These are phyloP conservation scores for Sebastes minor DNA, from an alignment of 2,797 vertebrate species.

Conservation along the genomic window DNA sequence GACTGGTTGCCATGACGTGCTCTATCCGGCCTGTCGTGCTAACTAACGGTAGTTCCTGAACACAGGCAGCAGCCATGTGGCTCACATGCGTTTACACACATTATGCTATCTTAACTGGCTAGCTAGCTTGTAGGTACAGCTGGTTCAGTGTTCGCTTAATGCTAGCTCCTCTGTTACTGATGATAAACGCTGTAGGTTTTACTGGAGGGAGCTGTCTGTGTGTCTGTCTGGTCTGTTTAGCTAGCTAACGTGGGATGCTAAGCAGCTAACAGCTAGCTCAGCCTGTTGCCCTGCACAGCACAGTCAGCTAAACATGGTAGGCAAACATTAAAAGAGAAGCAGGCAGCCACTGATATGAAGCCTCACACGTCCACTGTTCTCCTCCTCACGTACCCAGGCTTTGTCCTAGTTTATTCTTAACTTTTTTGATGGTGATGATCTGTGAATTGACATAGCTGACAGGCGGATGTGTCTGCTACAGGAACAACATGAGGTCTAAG, in stretches of 20 bases:
- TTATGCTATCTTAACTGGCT: slow-evolving; percentile 5
- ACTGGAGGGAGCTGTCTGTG: neutral
- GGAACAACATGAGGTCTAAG: neutral
- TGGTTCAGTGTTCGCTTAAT: neutral
- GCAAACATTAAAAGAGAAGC: slow-evolving; percentile 1
- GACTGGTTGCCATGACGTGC: neutral
- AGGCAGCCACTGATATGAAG: neutral
- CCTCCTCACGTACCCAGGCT: neutral
- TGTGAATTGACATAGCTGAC: neutral
- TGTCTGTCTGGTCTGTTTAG: neutral
- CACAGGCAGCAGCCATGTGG: slow-evolving; percentile 68
- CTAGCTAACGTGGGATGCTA: slow-evolving; percentile 12
- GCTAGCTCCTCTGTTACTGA: neutral
- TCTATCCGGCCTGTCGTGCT: slow-evolving; percentile 40
- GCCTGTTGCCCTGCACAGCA: neutral
- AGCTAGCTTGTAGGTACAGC: slow-evolving; percentile 34
- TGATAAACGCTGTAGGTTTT: neutral
- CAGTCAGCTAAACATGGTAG: neutral
- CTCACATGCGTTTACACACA: slow-evolving; percentile 48
- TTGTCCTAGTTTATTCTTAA: neutral
- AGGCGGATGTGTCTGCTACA: neutral
- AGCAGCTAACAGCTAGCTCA: slow-evolving; percentile 19
- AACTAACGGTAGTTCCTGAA: slow-evolving; percentile 9
- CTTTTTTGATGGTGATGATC: neutral
- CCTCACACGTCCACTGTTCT: neutral